Evolutionary conservation across 1,140 invertebrate genomes (phyloP).

Genomic region (Portunus trituberculatus): DNA sequence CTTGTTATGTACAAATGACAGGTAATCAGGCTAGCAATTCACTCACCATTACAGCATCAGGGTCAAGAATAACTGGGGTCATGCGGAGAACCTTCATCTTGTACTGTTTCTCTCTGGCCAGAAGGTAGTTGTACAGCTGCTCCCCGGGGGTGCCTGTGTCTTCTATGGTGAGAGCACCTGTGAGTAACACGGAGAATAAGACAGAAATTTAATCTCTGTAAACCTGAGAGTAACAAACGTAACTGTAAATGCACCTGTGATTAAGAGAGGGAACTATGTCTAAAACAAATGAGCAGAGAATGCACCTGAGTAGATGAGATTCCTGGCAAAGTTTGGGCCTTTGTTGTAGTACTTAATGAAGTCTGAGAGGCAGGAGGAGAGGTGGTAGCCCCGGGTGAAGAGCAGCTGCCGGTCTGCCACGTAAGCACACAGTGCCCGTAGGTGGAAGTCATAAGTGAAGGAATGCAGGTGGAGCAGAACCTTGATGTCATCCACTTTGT

Average conservation of each 20-base stretch:
- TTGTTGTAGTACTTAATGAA: conserved; percentile 92
- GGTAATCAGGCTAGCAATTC: neutral
- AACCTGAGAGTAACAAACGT: too few relatives aligned
- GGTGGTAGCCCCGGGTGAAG: conserved; percentile 87
- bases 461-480: conserved; percentile 89
- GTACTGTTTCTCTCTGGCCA: conserved; percentile 87
- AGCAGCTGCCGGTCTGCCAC: conserved; percentile 85
- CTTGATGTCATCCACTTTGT: conserved; percentile 87
- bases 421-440: conserved; percentile 88
- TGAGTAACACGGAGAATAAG: conserved; percentile 77
- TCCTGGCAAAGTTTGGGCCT: conserved; percentile 90
- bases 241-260: too few relatives aligned
- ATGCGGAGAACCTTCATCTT: conserved; percentile 87
- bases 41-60: conserved; percentile 72
- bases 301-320: conserved; percentile 87
- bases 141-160: conserved; percentile 85
- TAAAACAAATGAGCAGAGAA: too few relatives aligned
- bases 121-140: conserved; percentile 88
- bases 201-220: neutral
- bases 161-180: conserved; percentile 84
- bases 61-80: conserved; percentile 81
- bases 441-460: conserved; percentile 93
- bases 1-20: too few relatives aligned
- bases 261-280: too few relatives aligned
- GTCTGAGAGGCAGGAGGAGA: conserved; percentile 90